These are phyloP conservation scores for Colletes gigas DNA, from an alignment of 1,140 invertebrate genomes.

Conservation along the genomic window DNA sequence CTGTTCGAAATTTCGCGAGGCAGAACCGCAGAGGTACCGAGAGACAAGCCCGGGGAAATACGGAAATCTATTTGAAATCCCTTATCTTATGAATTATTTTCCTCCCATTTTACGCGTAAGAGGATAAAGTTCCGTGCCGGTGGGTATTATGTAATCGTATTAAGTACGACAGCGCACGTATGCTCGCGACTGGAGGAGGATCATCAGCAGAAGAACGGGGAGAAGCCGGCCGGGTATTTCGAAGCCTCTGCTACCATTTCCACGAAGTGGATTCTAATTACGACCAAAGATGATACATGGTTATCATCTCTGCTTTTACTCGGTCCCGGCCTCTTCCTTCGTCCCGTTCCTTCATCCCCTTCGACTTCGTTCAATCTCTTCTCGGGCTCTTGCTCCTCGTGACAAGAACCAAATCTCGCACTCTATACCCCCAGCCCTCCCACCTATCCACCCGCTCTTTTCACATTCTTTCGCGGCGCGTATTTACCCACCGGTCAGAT, in stretches of 20 bases:
- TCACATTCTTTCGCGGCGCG: slow-evolving; percentile 21
- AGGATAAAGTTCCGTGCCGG: slow-evolving; percentile 33
- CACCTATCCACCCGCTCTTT: not conserved
- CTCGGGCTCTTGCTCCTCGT: not conserved
- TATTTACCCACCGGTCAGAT: slow-evolving; percentile 22
- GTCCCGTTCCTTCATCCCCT: slow-evolving; percentile 11
- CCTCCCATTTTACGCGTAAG: slow-evolving; percentile 19
- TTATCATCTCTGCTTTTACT: slow-evolving; percentile 50
- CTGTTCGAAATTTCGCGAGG: not conserved
- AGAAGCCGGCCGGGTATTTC: slow-evolving; percentile 35
- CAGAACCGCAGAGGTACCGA: not conserved
- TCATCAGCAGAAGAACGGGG: slow-evolving; percentile 45
- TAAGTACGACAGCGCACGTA: slow-evolving; percentile 26
- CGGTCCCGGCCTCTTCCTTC: slow-evolving; percentile 14
- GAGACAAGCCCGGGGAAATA: not conserved
- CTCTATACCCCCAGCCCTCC: slow-evolving; percentile 5
- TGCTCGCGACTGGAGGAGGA: slow-evolving; percentile 29
- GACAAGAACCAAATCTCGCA: slow-evolving; percentile 29
- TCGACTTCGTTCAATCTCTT: slow-evolving; percentile 24
- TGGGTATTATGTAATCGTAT: slow-evolving; percentile 58
- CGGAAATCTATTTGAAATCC: not conserved
- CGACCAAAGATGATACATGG: slow-evolving; percentile 60
- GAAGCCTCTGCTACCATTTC: slow-evolving; percentile 59
- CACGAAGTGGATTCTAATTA: slow-evolving; percentile 71
- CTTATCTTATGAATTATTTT: slow-evolving; percentile 40